Evolutionary conservation across 1,140 invertebrate species (phyloP).

Genomic region (Anoplolepis gracilipes): DNA sequence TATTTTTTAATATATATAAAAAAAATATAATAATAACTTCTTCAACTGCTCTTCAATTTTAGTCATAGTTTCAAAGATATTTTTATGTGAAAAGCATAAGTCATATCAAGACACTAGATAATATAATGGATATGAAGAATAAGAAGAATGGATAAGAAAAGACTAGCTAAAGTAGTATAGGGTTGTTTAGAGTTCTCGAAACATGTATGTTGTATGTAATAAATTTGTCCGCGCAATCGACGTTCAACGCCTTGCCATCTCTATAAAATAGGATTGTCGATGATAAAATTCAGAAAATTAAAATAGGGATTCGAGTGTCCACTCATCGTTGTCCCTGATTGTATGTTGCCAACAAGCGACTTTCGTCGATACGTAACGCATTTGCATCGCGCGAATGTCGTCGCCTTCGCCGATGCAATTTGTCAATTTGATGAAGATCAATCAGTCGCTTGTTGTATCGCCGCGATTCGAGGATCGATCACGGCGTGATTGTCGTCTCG

Average conservation of each 20-base stretch:
- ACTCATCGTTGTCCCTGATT: constrained; percentile 54
- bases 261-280: not conserved
- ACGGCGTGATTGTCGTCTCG: constrained; percentile 42
- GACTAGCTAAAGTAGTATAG: constrained; percentile 24
- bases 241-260: not conserved
- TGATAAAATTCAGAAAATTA: constrained; percentile 1
- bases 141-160: not conserved
- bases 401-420: constrained; percentile 29
- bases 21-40: not conserved
- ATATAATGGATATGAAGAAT: constrained; percentile 10
- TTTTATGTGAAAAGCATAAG: constrained; percentile 25
- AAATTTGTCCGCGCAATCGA: not conserved
- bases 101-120: constrained; percentile 25
- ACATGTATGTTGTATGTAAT: not conserved
- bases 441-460: not conserved
- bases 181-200: constrained; percentile 4
- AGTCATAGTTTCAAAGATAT: constrained; percentile 32
- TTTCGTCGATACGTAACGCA: constrained; percentile 4
- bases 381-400: constrained; percentile 6
- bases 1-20: constrained; percentile 27
- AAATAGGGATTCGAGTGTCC: not conserved
- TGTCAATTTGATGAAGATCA: not conserved
- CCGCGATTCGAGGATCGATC: constrained; percentile 28
- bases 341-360: not conserved
- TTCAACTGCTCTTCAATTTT: constrained; percentile 13